A percentile compares a stretch with the other conserved stretches of the same genome.
Conservation (phyloP, 2,113 vertebrate species). For the Tachysurus vachellii region DNA sequence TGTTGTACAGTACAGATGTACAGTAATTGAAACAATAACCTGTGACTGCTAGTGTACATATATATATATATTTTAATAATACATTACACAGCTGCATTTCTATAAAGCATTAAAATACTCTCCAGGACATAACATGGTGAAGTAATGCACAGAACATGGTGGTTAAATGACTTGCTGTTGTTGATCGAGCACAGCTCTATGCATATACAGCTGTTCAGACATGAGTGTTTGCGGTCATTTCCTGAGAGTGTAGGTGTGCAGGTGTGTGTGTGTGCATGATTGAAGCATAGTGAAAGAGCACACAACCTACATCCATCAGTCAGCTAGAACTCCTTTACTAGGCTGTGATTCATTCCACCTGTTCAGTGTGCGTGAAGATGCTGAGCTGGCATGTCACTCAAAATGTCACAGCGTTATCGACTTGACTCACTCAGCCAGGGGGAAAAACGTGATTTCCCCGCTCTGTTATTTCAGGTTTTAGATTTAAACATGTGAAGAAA, state of each 20-base stretch:
- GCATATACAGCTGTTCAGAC: neutral
- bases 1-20: neutral
- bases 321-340: neutral
- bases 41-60: neutral
- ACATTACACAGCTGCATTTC: neutral
- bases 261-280: slow-evolving; percentile 1
- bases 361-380: neutral
- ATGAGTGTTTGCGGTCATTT: slow-evolving; percentile 13
- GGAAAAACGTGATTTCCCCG: slow-evolving; percentile 12
- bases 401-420: neutral
- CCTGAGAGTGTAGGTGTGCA: slow-evolving; percentile 22
- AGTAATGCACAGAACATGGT: neutral
- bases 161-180: slow-evolving; percentile 21
- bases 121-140: neutral
- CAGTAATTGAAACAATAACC: neutral
- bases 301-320: slow-evolving; percentile 1
- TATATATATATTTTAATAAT: neutral
- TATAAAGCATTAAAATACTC: neutral
- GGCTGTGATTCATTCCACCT: slow-evolving; percentile 11
- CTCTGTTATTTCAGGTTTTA: neutral
- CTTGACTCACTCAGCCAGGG: neutral
- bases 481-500: neutral
- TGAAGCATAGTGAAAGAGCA: slow-evolving; percentile 2
- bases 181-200: neutral
- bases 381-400: slow-evolving; percentile 21